phyloP scores from a whole-genome alignment of 1,140 invertebrate species.

The Pinna nobilis region DNA sequence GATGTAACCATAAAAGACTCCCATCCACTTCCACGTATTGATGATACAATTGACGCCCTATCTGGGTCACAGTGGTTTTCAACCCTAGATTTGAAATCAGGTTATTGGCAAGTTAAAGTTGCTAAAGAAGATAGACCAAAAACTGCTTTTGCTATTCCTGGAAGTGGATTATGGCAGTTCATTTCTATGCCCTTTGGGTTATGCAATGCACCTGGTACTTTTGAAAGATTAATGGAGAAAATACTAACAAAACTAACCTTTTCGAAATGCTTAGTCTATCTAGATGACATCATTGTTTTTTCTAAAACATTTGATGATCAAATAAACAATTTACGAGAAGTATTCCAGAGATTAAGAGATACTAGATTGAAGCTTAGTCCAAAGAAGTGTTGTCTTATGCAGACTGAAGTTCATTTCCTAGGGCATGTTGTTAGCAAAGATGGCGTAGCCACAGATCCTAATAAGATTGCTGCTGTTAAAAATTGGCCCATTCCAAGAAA shows the following conservation, averaged over 20 bases:
- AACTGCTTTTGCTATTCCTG: slow-evolving; percentile 55
- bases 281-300: slow-evolving; percentile 57
- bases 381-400: slow-evolving; percentile 49
- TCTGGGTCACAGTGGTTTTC: slow-evolving; percentile 70
- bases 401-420: slow-evolving; percentile 37
- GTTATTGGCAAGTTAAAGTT: slow-evolving; percentile 71
- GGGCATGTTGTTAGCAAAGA: slow-evolving; percentile 41
- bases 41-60: slow-evolving; percentile 72
- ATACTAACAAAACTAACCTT: slow-evolving; percentile 42
- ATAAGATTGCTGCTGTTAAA: slow-evolving; percentile 29
- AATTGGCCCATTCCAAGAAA: slow-evolving; percentile 23
- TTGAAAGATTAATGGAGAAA: slow-evolving; percentile 55
- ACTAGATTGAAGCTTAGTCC: slow-evolving; percentile 47
- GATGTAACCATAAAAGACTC: slow-evolving; percentile 71
- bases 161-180: slow-evolving; percentile 19
- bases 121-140: slow-evolving; percentile 60
- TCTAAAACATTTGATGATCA: slow-evolving; percentile 32
- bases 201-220: slow-evolving; percentile 52
- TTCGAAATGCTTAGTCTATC: slow-evolving; percentile 40
- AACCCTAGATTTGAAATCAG: slow-evolving; percentile 71
- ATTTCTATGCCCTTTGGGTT: slow-evolving; percentile 52
- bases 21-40: slow-evolving; percentile 77
- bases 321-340: slow-evolving; percentile 30
- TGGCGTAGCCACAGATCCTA: slow-evolving; percentile 25
- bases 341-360: slow-evolving; percentile 43